These are phyloP conservation scores for Acleris laterana DNA, from an alignment of 2,888 invertebrate species.

Conservation along the genomic window DNA sequence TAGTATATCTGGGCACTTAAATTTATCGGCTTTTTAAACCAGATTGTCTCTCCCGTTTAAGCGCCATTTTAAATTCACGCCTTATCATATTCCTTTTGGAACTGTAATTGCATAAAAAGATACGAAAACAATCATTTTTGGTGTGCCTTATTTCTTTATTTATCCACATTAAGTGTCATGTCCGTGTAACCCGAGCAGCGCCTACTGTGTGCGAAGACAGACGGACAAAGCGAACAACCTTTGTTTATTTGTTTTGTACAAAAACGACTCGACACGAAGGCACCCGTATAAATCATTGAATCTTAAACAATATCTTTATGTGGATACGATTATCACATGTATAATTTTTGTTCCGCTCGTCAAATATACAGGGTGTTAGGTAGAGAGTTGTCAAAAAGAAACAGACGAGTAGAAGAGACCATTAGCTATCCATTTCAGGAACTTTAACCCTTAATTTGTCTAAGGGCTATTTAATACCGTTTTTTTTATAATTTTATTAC, in stretches of 20 bases:
- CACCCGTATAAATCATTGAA: conserved; percentile 53
- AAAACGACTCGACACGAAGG: conserved; percentile 45
- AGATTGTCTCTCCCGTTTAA: conserved; percentile 53
- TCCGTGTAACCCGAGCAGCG: conserved; percentile 39
- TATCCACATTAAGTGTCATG: conserved; percentile 33
- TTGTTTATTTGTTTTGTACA: conserved; percentile 54
- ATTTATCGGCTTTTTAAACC: conserved; percentile 45
- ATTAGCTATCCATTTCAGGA: too few relatives aligned
- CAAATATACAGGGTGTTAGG: too few relatives aligned
- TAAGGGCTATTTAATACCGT: too few relatives aligned
- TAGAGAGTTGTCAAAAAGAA: too few relatives aligned
- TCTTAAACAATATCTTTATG: conserved; percentile 40
- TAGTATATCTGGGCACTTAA: too few relatives aligned
- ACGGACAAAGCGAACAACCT: conserved; percentile 41
- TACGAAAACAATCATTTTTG: background rate
- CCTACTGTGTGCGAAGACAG: conserved; percentile 37
- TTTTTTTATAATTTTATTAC: too few relatives aligned
- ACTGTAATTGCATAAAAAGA: conserved; percentile 1
- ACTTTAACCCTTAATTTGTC: too few relatives aligned
- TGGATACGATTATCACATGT: conserved; percentile 39
- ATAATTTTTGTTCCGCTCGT: background rate
- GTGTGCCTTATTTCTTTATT: conserved; percentile 18
- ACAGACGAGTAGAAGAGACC: too few relatives aligned
- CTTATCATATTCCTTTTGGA: conserved; percentile 15
- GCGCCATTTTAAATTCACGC: conserved; percentile 43